Conservation (phyloP, 92 coral and sea anemone genomes). For the Nematostella vectensis region DNA sequence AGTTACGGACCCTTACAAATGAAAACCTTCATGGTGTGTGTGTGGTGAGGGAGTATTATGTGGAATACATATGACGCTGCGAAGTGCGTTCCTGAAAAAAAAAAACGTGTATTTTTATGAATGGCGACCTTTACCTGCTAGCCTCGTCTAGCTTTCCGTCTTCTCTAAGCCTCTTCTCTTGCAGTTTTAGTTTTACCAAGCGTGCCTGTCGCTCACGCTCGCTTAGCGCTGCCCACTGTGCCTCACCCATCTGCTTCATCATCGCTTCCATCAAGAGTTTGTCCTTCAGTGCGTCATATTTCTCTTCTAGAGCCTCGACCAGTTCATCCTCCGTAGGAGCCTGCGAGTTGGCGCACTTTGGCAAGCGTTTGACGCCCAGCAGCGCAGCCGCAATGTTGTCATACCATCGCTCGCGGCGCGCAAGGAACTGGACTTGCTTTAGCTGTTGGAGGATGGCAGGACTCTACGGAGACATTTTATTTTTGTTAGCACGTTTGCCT, state of each 20-base stretch:
- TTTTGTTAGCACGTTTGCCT: too few species aligned
- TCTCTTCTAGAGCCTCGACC: constrained; percentile 91
- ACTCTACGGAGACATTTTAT: too few species aligned
- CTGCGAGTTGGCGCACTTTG: constrained; percentile 37
- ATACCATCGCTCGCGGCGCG: constrained; percentile 89
- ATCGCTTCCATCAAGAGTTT: constrained; percentile 82
- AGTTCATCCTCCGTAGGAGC: constrained; percentile 86
- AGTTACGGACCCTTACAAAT: neutral
- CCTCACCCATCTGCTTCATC: constrained; percentile 92
- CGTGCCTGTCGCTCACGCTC: constrained; percentile 85
- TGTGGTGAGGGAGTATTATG: too few species aligned
- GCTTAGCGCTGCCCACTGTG: constrained; percentile 84
- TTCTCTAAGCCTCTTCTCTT: constrained; percentile 77
- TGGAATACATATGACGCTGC: too few species aligned
- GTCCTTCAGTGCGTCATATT: constrained; percentile 91
- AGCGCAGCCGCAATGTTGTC: constrained; percentile 86
- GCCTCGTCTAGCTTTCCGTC: constrained; percentile 96
- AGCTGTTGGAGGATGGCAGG: constrained; percentile 73
- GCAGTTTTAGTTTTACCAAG: constrained; percentile 76
- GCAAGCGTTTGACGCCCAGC: constrained; percentile 70
- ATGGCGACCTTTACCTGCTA: constrained; percentile 81
- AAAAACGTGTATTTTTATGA: too few species aligned
- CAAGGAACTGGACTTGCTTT: constrained; percentile 81
- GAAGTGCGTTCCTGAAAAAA: too few species aligned
- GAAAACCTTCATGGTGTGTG: too few species aligned